A percentile compares a stretch with the other conserved stretches of the same genome.
These are phyloP conservation scores for Lypha dubia DNA, from an alignment of 2,888 invertebrate species.

Conservation along the genomic window DNA sequence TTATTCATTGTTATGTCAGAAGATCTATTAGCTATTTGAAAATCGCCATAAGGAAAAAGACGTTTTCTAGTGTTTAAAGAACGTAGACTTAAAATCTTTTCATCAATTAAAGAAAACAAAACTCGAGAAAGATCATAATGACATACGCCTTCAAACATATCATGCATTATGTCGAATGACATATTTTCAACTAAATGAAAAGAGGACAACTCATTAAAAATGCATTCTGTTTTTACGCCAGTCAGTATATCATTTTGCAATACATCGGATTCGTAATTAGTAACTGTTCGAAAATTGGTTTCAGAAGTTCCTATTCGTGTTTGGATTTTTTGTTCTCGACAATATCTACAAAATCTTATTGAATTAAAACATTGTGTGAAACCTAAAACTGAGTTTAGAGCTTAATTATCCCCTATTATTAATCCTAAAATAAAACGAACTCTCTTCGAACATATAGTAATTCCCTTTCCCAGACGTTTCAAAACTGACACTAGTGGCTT, in stretches of 20 bases:
- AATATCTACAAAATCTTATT: conserved; percentile 31
- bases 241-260: conserved; percentile 2
- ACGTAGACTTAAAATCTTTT: conserved; percentile 20
- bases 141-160: conserved; percentile 73
- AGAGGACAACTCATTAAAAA: conserved; percentile 62
- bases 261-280: conserved; percentile 28
- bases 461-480: conserved; percentile 30
- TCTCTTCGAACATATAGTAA: background rate
- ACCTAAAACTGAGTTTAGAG: conserved; percentile 34
- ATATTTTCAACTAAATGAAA: conserved; percentile 72
- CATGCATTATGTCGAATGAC: conserved; percentile 73
- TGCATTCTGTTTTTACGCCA: conserved; percentile 65
- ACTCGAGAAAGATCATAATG: conserved; percentile 70
- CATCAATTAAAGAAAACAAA: conserved; percentile 52
- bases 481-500: conserved; percentile 7
- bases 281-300: conserved; percentile 25
- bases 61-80: conserved; percentile 70
- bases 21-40: conserved; percentile 63
- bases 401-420: conserved; percentile 33
- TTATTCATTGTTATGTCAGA: conserved; percentile 40
- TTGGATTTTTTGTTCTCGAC: conserved; percentile 16
- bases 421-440: conserved; percentile 37
- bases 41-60: conserved; percentile 70
- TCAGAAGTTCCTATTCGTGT: conserved; percentile 10
- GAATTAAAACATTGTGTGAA: conserved; percentile 50